phyloP scores from a whole-genome alignment of 2,113 vertebrate species.

The Lepidiolamprologus cunningtoni region DNA sequence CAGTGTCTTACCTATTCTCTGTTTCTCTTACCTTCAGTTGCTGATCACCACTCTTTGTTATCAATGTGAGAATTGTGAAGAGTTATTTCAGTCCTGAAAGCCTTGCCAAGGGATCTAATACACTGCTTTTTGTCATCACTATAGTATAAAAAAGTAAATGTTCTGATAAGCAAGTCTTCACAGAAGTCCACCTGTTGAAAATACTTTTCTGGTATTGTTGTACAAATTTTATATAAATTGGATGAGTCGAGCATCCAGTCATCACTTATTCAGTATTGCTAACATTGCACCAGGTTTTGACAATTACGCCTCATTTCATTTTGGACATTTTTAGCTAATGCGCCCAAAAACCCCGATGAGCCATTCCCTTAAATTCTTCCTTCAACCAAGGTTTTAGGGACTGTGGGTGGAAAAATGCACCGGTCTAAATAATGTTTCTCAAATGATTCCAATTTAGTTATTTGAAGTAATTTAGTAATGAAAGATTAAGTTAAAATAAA shows the following conservation, averaged over 20 bases:
- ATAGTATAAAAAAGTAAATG: neutral
- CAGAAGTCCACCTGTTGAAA: neutral
- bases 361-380: neutral
- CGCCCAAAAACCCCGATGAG: fast-evolving
- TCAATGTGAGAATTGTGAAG: neutral
- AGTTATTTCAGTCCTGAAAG: neutral
- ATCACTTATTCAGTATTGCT: neutral
- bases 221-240: neutral
- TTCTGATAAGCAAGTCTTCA: neutral
- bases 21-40: neutral
- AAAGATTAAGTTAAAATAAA: neutral
- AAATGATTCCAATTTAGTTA: neutral
- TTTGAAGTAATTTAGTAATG: neutral
- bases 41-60: neutral
- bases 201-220: neutral
- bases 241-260: neutral
- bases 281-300: neutral
- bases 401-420: neutral
- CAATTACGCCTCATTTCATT: neutral
- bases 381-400: neutral
- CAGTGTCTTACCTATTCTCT: neutral
- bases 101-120: neutral
- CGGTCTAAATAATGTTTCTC: neutral
- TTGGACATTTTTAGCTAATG: neutral
- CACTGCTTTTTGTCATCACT: neutral